Percentiles rank a stretch among this genome's conserved stretches.
Evolutionary conservation across 2,797 vertebrate species (phyloP).

Genomic region (Bucorvus abyssinicus): DNA sequence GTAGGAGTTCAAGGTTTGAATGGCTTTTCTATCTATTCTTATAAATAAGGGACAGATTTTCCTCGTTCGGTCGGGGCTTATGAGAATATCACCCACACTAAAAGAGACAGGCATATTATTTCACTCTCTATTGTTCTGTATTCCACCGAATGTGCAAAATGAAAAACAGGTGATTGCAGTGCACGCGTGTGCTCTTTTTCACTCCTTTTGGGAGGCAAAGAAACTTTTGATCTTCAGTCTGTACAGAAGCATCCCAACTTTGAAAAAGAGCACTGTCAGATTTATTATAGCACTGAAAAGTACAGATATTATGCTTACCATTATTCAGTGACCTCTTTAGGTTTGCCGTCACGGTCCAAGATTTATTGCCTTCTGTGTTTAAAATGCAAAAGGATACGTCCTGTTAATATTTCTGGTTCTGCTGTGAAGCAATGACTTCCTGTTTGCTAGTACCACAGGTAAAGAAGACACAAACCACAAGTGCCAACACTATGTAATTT

Average conservation of each 20-base stretch:
- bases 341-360: conserved; percentile 69
- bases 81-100: conserved; percentile 68
- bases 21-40: conserved; percentile 31
- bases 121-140: conserved; percentile 16
- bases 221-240: conserved; percentile 78
- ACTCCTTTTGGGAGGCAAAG: conserved; percentile 34
- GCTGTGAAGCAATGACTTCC: conserved; percentile 76
- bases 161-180: conserved; percentile 76
- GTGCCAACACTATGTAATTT: conserved; percentile 81
- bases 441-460: conserved; percentile 75
- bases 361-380: conserved; percentile 77
- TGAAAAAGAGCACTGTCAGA: conserved; percentile 73
- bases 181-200: not conserved
- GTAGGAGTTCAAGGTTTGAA: conserved; percentile 37
- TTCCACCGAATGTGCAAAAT: conserved; percentile 69
- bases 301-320: conserved; percentile 80
- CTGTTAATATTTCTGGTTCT: conserved; percentile 75
- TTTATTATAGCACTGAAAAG: conserved; percentile 80
- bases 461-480: conserved; percentile 82
- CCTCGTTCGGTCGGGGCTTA: conserved; percentile 64
- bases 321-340: conserved; percentile 79
- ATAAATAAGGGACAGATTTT: conserved; percentile 40
- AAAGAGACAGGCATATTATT: conserved; percentile 50
- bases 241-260: conserved; percentile 77
- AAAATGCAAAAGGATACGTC: conserved; percentile 77